Conservation (phyloP, 1,140 invertebrate species). For the Laupala kohalensis region DNA sequence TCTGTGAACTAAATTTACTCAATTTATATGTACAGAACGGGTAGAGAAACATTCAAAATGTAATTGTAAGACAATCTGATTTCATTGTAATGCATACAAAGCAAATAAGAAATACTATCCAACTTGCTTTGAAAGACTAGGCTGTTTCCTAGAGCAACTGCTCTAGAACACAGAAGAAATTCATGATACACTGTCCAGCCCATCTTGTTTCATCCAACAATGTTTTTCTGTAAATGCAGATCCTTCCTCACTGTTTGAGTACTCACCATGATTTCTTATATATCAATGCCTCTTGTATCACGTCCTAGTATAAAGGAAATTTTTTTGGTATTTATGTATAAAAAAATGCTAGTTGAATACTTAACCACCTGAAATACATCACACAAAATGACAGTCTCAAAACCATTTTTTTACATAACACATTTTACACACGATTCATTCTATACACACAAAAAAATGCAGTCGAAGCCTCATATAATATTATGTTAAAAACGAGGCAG, state of each 20-base stretch:
- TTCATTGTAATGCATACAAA: background rate
- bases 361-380: background rate
- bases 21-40: background rate
- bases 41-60: background rate
- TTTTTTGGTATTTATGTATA: background rate
- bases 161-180: background rate
- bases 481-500: background rate
- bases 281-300: too few relatives aligned
- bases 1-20: background rate
- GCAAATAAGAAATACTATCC: constrained; percentile 6
- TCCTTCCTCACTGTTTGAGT: background rate
- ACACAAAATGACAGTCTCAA: background rate
- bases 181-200: background rate
- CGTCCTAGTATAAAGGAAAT: background rate
- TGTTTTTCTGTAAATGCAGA: background rate
- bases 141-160: background rate
- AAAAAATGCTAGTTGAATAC: background rate
- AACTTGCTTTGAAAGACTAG: constrained; percentile 9
- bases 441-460: background rate
- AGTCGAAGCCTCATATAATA: background rate
- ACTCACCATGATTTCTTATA: too few relatives aligned
- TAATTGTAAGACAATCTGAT: background rate
- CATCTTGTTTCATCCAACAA: background rate
- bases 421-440: background rate
- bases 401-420: background rate